Base-by-base conservation (phyloP, 1,140 invertebrate genomes). In the Leptinotarsa undecemlineata region DNA sequence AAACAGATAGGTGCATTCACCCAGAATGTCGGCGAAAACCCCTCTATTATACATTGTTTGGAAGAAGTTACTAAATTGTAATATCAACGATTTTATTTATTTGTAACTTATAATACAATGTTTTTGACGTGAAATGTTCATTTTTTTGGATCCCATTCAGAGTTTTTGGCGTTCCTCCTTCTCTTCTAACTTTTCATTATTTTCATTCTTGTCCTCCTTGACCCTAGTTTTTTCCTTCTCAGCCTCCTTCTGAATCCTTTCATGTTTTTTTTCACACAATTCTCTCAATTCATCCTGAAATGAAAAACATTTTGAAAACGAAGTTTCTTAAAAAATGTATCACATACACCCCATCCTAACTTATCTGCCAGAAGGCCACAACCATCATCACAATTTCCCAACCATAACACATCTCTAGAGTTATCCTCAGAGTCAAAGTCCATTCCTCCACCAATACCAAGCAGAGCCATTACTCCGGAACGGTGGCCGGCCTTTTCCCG, bases 11-110 rank as follows among this genome's bases (percentile, higher is more conserved):
- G 79, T 99, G 98, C 85, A 94, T 99, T 76, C 89, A 96, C 86
- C 95, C 96, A n/a, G 85, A 85, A 68, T 99, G 98, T 86, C 89
- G 84, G 21, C 90, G 89, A 47, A 93, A 92, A 81, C 92, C 96
- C 3, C 90, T 94, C 82, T 94, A 87, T 86, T 99, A 95, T 85
- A 96, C 95, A 20, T 85, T 99, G 14, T 99, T 99, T 86, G 98
- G 98, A 64, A 88, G 97, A 79, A 99, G 97, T 87, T 99, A 99
- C 86, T 99, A 64, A 20, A 13, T 20, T 20, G 20, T 23, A 11
- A 57, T 57, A 15, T 17, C 51, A 57, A 57, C 51, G 15, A 57
- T 57, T 57, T 57, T 57, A 57, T 57, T 57, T 57, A 57, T 57
- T n/a, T 57, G 51, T 19, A 57, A 57, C 15, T 64, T 64, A 64